Evolutionary conservation across 2,113 vertebrate species (phyloP).

Genomic region (Ibidorhyncha struthersii): DNA sequence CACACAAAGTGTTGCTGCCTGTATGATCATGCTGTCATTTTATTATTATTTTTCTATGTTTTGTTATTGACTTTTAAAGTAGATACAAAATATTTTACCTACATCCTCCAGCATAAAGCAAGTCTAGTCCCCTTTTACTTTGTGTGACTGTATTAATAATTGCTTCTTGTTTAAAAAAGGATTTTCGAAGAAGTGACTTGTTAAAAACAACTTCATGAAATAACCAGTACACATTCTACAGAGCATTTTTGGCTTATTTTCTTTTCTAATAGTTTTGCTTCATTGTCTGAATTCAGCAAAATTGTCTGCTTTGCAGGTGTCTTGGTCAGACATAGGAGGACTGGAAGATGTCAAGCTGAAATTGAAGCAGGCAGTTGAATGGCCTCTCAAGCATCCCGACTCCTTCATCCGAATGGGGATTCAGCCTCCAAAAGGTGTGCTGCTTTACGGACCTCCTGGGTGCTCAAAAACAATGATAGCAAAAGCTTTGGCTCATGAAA

Average conservation of each 20-base stretch:
- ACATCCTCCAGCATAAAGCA: neutral
- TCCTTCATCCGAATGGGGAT: constrained; percentile 92
- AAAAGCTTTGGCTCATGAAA: constrained; percentile 94
- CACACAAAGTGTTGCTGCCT: neutral
- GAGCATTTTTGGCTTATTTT: neutral
- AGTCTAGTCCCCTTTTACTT: neutral
- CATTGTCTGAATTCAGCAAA: neutral
- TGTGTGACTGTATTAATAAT: neutral
- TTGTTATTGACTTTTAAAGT: neutral
- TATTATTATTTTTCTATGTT: neutral
- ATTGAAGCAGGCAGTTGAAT: constrained; percentile 94
- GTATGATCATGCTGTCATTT: neutral
- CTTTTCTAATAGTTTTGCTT: neutral
- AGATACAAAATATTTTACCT: neutral
- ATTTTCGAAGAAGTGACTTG: neutral
- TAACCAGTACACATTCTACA: accelerated
- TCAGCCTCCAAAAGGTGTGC: constrained; percentile 90
- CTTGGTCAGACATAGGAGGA: constrained; percentile 96
- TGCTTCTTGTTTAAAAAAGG: neutral
- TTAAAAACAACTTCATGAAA: neutral
- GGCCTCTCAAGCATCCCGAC: constrained; percentile 92
- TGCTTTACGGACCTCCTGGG: constrained; percentile 96
- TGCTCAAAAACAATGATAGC: constrained; percentile 99
- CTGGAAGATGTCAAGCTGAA: constrained; percentile 93
- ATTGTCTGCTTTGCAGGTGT: constrained; percentile 78